Base-by-base conservation (phyloP, 2,113 vertebrate genomes). In the Eclectus roratus region DNA sequence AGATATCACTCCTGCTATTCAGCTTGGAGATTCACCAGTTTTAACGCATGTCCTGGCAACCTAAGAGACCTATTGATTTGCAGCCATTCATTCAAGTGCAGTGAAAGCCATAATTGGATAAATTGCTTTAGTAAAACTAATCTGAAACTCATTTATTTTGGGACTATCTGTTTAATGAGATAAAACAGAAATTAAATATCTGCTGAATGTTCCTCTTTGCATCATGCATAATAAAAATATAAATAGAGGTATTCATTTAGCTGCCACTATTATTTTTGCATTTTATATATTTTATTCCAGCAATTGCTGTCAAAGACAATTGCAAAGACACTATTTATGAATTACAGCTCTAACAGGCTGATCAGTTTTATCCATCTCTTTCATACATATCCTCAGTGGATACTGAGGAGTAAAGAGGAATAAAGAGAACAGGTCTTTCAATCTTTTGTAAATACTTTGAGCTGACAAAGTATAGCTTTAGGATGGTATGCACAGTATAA, bases 101-200 rank as follows among this genome's bases (percentile, higher is more conserved):
- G n/a, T 85, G 94, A 94, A 91, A 96, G 80, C 88, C 77, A 82
- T 94, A 96, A 97, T 93, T 93, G 92, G 91, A 94, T 94, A 96
- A 95, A 97, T 82, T 89, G 80, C 83, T 92, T 94, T 58, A 35
- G 91, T 92, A 87, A 96, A 85, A 96, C 78, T 64, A 95, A 96
- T 96, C 86, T 93, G 92, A 95, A 96, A 94, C 70, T 73, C 88
- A 81, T 96, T 91, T 94, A 80, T 85, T 93, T 96, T 5, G 43
- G 20, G 65, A 73, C 41, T 89, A 50, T 66, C 81, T 87, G n/a
- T 55, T 93, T 92, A 96, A 94, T 86, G 85, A 94, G 83, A 95
- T 94, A 91, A 96, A 95, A 74, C 65, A 88, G 89, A 95, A 95
- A 95, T 84, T 96, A 97, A 96, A 31, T 91, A 86, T 74, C 88